Conservation (phyloP, 2,888 invertebrate genomes). For the Cephus sareptanus region DNA sequence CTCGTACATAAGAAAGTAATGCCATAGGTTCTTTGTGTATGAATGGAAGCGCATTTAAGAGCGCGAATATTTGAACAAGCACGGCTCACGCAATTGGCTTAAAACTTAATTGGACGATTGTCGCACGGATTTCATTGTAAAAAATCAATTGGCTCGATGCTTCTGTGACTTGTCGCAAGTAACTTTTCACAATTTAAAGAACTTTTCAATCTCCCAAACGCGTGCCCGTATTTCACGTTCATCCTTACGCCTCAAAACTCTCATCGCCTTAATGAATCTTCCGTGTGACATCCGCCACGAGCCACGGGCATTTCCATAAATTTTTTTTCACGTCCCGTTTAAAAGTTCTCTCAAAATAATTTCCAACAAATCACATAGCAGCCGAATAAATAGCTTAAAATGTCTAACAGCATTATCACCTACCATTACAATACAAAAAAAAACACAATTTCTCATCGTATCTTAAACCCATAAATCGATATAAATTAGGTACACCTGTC, state of each 20-base stretch:
- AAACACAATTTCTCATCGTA: conserved; percentile 14
- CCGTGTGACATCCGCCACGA: neutral
- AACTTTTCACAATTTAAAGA: neutral
- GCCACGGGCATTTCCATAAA: neutral
- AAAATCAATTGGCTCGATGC: neutral
- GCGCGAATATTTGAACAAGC: conserved; percentile 11
- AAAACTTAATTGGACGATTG: conserved; percentile 14
- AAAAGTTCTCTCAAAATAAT: conserved; percentile 39
- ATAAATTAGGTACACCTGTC: conserved; percentile 25
- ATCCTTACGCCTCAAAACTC: neutral
- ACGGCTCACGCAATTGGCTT: conserved; percentile 16
- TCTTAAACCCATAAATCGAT: conserved; percentile 13
- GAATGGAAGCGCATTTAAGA: neutral
- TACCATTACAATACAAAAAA: conserved; percentile 25
- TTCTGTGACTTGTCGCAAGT: neutral
- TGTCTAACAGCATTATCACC: conserved; percentile 40
- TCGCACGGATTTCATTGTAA: conserved; percentile 1
- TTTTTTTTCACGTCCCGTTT: neutral
- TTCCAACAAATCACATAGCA: conserved; percentile 50
- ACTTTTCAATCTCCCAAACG: neutral
- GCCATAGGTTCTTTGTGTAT: neutral
- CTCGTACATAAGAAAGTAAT: neutral
- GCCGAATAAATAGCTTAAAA: conserved; percentile 47
- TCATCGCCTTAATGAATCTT: neutral
- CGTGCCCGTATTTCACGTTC: neutral